These are phyloP conservation scores for Australoheros scitulus DNA, from an alignment of 2,113 vertebrate species.

Conservation along the genomic window DNA sequence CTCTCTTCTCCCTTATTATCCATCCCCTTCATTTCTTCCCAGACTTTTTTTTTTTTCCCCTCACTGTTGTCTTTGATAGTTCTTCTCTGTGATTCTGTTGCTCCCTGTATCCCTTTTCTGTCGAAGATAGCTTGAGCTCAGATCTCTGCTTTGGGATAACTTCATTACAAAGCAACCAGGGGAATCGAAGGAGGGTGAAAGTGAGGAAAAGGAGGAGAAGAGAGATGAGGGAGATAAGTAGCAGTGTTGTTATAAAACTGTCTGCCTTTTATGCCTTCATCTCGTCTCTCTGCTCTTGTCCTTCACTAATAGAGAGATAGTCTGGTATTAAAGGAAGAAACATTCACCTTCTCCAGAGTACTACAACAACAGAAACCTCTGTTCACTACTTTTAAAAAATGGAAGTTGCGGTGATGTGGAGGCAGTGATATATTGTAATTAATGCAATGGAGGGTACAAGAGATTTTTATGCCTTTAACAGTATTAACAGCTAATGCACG, in stretches of 20 bases:
- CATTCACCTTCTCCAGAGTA: conserved; percentile 37
- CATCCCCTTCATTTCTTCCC: conserved; percentile 29
- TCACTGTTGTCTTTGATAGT: conserved; percentile 49
- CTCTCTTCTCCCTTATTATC: conserved; percentile 17
- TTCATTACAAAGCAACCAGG: conserved; percentile 64
- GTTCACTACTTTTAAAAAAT: conserved; percentile 6
- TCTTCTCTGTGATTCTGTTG: conserved; percentile 48
- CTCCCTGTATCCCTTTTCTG: conserved; percentile 48
- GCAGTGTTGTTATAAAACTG: conserved; percentile 57
- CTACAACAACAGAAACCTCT: conserved; percentile 26
- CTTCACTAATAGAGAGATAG: conserved; percentile 60
- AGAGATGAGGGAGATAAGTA: conserved; percentile 42
- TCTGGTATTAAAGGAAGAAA: conserved; percentile 44
- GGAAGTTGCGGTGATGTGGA: background rate
- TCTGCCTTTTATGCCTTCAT: conserved; percentile 61
- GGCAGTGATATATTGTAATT: conserved; percentile 7
- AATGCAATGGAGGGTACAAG: background rate
- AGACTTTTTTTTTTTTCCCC: background rate
- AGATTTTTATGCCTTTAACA: background rate
- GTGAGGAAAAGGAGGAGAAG: background rate
- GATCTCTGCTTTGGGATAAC: conserved; percentile 61
- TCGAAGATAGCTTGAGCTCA: conserved; percentile 48
- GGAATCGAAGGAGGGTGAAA: conserved; percentile 61
- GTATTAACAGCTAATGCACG: conserved; percentile 2
- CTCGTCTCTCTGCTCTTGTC: conserved; percentile 50